phyloP scores from a whole-genome alignment of 2,113 vertebrate genomes.

The Microtus ochrogaster region DNA sequence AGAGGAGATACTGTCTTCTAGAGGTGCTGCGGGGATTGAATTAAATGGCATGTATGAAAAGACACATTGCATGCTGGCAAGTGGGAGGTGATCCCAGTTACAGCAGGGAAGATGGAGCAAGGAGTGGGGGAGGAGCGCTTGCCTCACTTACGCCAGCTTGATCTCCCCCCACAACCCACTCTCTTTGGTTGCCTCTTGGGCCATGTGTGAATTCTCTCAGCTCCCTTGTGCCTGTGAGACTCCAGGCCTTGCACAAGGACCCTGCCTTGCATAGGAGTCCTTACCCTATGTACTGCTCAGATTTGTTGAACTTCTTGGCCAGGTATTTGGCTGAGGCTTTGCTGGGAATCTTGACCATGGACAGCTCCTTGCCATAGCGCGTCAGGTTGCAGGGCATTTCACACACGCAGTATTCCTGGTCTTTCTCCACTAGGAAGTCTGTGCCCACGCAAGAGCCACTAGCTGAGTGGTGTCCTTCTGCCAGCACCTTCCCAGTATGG shows the following conservation, averaged over 20 bases:
- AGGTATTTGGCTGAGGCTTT: slow-evolving; percentile 98
- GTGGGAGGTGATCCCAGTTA: neutral
- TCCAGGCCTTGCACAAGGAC: neutral
- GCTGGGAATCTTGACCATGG: slow-evolving; percentile 99
- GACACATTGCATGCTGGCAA: neutral
- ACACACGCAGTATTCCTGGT: slow-evolving; percentile 96
- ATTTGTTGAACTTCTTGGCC: slow-evolving; percentile 99
- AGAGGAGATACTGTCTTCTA: slow-evolving; percentile 28
- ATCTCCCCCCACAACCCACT: neutral
- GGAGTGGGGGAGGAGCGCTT: neutral
- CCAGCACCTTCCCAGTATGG: neutral
- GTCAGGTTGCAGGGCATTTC: slow-evolving; percentile 98
- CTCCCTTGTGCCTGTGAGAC: neutral
- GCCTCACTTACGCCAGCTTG: neutral
- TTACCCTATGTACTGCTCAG: slow-evolving; percentile 98
- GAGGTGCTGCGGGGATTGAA: neutral
- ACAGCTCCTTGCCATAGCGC: slow-evolving; percentile 97
- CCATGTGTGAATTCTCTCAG: neutral
- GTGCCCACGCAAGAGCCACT: slow-evolving; percentile 35
- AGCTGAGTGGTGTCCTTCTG: slow-evolving; percentile 59
- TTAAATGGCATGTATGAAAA: neutral
- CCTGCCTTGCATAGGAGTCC: neutral
- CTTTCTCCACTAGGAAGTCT: slow-evolving; percentile 98
- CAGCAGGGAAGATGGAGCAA: neutral
- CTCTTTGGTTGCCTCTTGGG: neutral